phyloP scores from a whole-genome alignment of 1,140 invertebrate genomes.

The Vollenhovia emeryi region DNA sequence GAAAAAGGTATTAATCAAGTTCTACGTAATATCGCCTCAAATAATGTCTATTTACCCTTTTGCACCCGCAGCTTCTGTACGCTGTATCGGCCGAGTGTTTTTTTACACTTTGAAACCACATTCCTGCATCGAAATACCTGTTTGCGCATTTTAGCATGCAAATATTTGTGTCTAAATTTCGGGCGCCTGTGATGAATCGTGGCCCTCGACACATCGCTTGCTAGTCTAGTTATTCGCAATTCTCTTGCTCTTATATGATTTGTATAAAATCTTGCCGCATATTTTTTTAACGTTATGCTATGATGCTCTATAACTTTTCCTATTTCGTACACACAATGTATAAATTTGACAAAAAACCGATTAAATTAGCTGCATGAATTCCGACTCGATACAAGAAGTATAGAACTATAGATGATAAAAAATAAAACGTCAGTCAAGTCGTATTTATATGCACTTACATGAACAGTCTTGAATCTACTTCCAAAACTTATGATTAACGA shows the following conservation, averaged over 20 bases:
- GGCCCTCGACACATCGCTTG: background rate
- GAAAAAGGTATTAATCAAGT: conserved; percentile 81
- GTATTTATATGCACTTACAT: too few relatives aligned
- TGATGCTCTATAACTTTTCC: too few relatives aligned
- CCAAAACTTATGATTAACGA: too few relatives aligned
- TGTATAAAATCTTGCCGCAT: too few relatives aligned
- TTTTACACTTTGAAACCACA: background rate
- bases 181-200: background rate
- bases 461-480: too few relatives aligned
- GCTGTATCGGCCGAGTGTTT: background rate
- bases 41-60: background rate
- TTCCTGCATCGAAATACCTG: conserved; percentile 5
- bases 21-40: background rate
- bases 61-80: background rate
- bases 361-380: too few relatives aligned
- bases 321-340: too few relatives aligned
- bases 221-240: background rate
- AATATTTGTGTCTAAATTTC: conserved; percentile 11
- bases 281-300: too few relatives aligned
- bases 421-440: background rate
- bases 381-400: too few relatives aligned
- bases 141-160: background rate
- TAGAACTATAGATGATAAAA: background rate
- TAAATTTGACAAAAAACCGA: too few relatives aligned
- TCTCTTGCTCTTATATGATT: background rate